Percentiles rank a stretch among this genome's conserved stretches.
These are phyloP conservation scores for Siniperca obscura DNA, from an alignment of 2,797 vertebrate species.

Conservation along the genomic window DNA sequence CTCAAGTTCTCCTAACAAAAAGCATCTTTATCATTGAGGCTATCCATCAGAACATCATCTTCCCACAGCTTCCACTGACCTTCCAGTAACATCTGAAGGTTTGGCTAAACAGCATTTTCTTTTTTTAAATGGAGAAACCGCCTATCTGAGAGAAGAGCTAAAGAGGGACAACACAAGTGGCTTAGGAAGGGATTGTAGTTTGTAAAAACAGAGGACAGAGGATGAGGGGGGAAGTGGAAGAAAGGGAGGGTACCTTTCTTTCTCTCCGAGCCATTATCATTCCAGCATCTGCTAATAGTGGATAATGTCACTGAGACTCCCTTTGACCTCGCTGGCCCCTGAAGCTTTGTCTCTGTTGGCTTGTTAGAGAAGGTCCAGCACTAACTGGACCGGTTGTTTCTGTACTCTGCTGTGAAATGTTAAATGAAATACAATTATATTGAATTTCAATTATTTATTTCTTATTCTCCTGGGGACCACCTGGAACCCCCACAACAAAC, in stretches of 20 bases:
- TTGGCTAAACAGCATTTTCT: conserved; percentile 1
- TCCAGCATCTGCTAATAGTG: conserved; percentile 70
- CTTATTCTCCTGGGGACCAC: no score
- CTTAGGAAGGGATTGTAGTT: conserved; percentile 25
- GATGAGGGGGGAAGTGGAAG: conserved; percentile 20
- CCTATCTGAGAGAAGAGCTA: conserved; percentile 32
- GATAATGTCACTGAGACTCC: conserved; percentile 56
- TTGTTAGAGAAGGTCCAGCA: neutral
- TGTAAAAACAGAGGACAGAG: conserved; percentile 17
- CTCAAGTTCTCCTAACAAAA: neutral
- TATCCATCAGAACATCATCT: neutral
- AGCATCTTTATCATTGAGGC: neutral
- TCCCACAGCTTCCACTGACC: conserved; percentile 26
- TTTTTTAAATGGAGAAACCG: neutral
- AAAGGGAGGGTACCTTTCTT: conserved; percentile 47
- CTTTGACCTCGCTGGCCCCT: conserved; percentile 34
- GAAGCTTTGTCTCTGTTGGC: conserved; percentile 1
- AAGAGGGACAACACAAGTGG: conserved; percentile 37
- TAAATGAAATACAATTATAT: neutral
- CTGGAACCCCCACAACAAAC: no score
- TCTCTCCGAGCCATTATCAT: conserved; percentile 68
- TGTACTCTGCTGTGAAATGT: neutral
- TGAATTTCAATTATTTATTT: neutral
- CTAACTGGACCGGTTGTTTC: neutral
- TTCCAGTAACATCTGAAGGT: neutral